Evolutionary conservation across 1,140 invertebrate genomes (phyloP).

Genomic region (Subanguina moxae): DNA sequence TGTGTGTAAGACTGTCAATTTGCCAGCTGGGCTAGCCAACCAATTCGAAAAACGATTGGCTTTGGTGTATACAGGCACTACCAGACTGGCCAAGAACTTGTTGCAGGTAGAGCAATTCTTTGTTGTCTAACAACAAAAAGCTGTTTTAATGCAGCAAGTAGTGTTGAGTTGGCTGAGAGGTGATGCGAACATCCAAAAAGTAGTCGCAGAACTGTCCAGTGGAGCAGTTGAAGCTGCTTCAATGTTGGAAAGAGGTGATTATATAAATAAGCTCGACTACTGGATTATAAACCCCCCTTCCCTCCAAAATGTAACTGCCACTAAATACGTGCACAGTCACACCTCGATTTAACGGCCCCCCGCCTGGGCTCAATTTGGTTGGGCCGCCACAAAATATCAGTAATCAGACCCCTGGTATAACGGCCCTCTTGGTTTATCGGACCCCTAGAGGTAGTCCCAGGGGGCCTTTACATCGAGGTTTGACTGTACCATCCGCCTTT

Average conservation of each 20-base stretch:
- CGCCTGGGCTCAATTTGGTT: no score
- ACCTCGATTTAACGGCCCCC: no score
- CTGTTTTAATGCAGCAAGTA: slow-evolving; percentile 28
- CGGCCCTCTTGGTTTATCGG: no score
- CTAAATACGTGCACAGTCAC: no score
- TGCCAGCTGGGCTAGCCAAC: slow-evolving; percentile 10
- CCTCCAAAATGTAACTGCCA: no score
- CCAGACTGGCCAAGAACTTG: slow-evolving; percentile 47
- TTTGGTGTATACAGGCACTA: slow-evolving; percentile 49
- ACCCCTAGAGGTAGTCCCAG: no score
- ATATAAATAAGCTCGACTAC: not conserved
- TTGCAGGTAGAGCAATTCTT: slow-evolving; percentile 25
- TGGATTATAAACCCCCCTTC: no score
- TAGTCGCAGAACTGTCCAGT: slow-evolving; percentile 13
- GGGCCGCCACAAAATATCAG: no score
- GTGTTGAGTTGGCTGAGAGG: slow-evolving; percentile 30
- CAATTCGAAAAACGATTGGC: slow-evolving; percentile 35
- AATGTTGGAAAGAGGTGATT: slow-evolving; percentile 11
- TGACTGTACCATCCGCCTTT: no score
- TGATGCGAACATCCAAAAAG: slow-evolving; percentile 7
- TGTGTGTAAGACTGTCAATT: slow-evolving; percentile 8
- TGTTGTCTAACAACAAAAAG: not conserved
- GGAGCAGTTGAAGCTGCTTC: slow-evolving; percentile 22
- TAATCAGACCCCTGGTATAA: no score
- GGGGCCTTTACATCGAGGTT: no score